These are phyloP conservation scores for Peribatodes rhomboidaria DNA, from an alignment of 2,888 invertebrate genomes.

Conservation along the genomic window DNA sequence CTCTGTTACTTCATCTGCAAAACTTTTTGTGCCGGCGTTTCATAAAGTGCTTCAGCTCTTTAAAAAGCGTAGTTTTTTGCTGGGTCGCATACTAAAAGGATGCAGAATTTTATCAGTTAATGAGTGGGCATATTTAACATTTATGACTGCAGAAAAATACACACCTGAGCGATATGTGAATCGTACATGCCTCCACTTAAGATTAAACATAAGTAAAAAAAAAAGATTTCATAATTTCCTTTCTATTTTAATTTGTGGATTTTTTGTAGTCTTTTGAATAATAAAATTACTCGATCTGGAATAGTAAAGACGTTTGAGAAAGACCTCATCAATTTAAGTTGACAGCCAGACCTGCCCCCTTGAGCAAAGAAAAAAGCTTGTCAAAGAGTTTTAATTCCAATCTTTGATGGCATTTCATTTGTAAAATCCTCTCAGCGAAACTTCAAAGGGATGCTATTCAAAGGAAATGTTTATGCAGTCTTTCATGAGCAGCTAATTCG, in stretches of 20 bases:
- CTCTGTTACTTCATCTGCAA: conserved; percentile 55
- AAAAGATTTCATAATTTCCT: too few species aligned
- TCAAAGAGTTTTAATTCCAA: conserved; percentile 38
- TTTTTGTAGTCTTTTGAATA: too few species aligned
- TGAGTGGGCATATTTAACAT: not conserved
- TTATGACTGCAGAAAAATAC: conserved; percentile 3
- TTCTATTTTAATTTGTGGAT: too few species aligned
- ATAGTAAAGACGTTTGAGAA: not conserved
- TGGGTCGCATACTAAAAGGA: not conserved
- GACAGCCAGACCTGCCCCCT: conserved; percentile 13
- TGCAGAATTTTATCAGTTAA: not conserved
- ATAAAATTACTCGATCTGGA: not conserved
- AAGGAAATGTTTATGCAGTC: conserved; percentile 35
- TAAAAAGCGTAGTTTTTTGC: conserved; percentile 16
- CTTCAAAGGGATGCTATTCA: conserved; percentile 37
- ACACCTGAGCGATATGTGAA: not conserved
- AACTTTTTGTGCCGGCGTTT: conserved; percentile 51
- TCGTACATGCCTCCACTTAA: not conserved
- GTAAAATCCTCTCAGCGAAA: conserved; percentile 34
- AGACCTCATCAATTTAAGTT: conserved; percentile 13
- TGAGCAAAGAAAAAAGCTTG: conserved; percentile 29
- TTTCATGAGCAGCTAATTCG: conserved; percentile 32
- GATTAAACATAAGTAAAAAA: too few species aligned
- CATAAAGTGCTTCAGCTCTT: conserved; percentile 47
- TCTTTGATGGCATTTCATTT: conserved; percentile 39